phyloP scores from a whole-genome alignment of 2,888 invertebrate genomes.

The Anodontia alba region DNA sequence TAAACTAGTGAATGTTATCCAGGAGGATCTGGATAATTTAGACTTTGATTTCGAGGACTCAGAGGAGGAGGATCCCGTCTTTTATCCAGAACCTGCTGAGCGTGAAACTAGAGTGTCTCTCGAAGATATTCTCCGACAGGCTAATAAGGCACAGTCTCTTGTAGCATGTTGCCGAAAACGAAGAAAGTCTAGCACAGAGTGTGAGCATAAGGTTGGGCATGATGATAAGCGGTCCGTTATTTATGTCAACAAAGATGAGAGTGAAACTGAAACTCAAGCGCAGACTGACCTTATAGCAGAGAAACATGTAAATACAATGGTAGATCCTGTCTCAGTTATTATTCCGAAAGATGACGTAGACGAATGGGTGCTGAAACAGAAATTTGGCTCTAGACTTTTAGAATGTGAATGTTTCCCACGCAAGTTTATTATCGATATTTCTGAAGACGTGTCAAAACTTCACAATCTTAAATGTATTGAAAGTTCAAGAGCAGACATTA shows the following conservation, averaged over 20 bases:
- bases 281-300: no score
- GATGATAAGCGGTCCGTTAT: not conserved
- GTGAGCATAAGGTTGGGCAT: not conserved
- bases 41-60: conserved; percentile 38
- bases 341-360: conserved; percentile 47
- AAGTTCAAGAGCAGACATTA: not conserved
- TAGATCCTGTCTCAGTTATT: conserved; percentile 55
- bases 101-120: not conserved
- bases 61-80: conserved; percentile 45
- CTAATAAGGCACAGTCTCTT: not conserved
- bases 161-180: not conserved
- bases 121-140: not conserved
- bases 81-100: conserved; percentile 18
- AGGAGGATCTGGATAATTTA: not conserved
- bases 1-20: not conserved
- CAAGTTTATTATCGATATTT: conserved; percentile 68
- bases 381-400: conserved; percentile 44
- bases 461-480: not conserved
- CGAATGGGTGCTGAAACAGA: conserved; percentile 33
- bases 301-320: not conserved
- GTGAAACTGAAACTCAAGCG: not conserved
- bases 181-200: not conserved
- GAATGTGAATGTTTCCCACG: conserved; percentile 68
- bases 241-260: conserved; percentile 3
- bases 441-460: conserved; percentile 34